phyloP scores from a whole-genome alignment of 2,797 vertebrate species.

The Atherinosoma microstoma region DNA sequence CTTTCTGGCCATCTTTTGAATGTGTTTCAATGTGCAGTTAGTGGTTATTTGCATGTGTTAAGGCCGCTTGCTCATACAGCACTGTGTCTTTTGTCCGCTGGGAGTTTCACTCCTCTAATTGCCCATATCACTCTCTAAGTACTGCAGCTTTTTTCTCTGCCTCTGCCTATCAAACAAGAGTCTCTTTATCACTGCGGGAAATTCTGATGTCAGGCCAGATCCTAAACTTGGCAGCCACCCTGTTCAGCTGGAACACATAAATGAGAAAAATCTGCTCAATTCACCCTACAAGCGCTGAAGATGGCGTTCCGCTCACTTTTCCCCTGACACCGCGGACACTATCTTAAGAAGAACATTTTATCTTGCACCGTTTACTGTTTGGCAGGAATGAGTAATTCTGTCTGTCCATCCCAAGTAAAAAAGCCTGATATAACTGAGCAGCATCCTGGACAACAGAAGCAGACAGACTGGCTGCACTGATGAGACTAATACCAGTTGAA shows the following conservation, averaged over 20 bases:
- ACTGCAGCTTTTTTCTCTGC: slow-evolving; percentile 47
- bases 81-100: slow-evolving; percentile 44
- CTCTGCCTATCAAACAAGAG: slow-evolving; percentile 72
- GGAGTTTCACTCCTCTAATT: slow-evolving; percentile 68
- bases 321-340: slow-evolving; percentile 29
- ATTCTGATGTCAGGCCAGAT: slow-evolving; percentile 78
- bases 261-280: slow-evolving; percentile 62
- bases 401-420: slow-evolving; percentile 42
- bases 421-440: slow-evolving; percentile 7
- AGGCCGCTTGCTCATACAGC: slow-evolving; percentile 20
- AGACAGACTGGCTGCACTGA: slow-evolving; percentile 9
- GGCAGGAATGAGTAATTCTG: slow-evolving; percentile 25
- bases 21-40: slow-evolving; percentile 16
- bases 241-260: slow-evolving; percentile 74
- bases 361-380: slow-evolving; percentile 37
- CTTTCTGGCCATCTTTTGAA: neutral
- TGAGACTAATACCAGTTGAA: slow-evolving; percentile 15
- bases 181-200: slow-evolving; percentile 76
- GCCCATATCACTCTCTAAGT: slow-evolving; percentile 59
- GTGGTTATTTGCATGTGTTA: slow-evolving; percentile 43
- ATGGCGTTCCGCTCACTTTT: slow-evolving; percentile 49
- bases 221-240: slow-evolving; percentile 67
- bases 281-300: slow-evolving; percentile 39
- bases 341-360: slow-evolving; percentile 47
- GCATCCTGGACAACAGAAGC: slow-evolving; percentile 23